These are phyloP conservation scores for Ophiodon elongatus DNA, from an alignment of 2,113 vertebrate genomes.

Conservation along the genomic window DNA sequence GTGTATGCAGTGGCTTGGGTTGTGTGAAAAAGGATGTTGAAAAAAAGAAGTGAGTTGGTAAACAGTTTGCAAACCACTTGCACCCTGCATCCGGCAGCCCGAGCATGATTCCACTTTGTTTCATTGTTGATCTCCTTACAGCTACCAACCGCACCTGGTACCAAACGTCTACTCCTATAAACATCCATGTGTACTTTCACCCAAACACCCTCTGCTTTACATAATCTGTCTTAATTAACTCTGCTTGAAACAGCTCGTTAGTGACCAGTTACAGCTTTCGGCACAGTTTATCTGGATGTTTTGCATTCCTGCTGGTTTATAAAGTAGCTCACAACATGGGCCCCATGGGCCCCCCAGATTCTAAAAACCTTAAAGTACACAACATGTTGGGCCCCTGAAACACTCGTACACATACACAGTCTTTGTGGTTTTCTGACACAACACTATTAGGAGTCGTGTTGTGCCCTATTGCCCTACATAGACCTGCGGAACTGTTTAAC, in stretches of 20 bases:
- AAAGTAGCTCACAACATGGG: constrained; percentile 28
- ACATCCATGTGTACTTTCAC: constrained; percentile 34
- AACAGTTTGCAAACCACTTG: constrained; percentile 30
- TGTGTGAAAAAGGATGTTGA: not conserved
- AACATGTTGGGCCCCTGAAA: constrained; percentile 8
- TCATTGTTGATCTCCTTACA: constrained; percentile 60
- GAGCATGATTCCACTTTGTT: constrained; percentile 39
- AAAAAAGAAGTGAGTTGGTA: constrained; percentile 12
- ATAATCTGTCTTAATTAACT: constrained; percentile 58
- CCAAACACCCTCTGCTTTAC: constrained; percentile 33
- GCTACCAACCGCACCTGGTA: constrained; percentile 37
- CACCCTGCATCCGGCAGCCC: not conserved
- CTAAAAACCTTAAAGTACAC: constrained; percentile 17
- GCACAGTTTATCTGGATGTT: constrained; percentile 52
- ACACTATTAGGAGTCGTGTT: constrained; percentile 12
- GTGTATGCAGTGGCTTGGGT: not conserved
- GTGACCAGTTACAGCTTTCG: constrained; percentile 32
- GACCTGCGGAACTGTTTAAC: constrained; percentile 17
- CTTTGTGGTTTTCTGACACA: constrained; percentile 14
- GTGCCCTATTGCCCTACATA: constrained; percentile 11
- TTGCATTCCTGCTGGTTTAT: constrained; percentile 60
- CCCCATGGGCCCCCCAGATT: too few species aligned
- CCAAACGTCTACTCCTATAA: constrained; percentile 28
- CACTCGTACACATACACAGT: constrained; percentile 11
- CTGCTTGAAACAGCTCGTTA: constrained; percentile 24